phyloP scores from a whole-genome alignment of 2,113 vertebrate genomes.

The Lagopus leucura region DNA sequence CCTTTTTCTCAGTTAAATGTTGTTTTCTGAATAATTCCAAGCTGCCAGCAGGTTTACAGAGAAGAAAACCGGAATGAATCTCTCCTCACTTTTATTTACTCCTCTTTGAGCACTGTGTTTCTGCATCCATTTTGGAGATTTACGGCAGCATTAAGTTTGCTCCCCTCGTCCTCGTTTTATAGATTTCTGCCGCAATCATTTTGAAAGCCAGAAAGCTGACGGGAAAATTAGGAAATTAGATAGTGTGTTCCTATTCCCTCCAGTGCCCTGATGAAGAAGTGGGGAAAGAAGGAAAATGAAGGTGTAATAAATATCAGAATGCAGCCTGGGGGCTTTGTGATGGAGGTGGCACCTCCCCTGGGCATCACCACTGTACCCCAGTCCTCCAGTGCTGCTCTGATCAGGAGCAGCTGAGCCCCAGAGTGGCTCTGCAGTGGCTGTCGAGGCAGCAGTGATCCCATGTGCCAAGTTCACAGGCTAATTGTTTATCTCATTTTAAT shows the following conservation, averaged over 20 bases:
- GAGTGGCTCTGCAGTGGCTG: rapidly evolving
- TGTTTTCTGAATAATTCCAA: slow-evolving; percentile 65
- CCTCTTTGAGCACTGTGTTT: slow-evolving; percentile 51
- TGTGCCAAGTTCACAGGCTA: slow-evolving; percentile 19
- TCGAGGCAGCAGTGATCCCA: neutral
- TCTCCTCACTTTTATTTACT: slow-evolving; percentile 69
- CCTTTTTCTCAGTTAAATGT: slow-evolving; percentile 57
- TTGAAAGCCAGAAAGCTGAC: slow-evolving; percentile 61
- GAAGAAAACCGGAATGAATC: slow-evolving; percentile 54
- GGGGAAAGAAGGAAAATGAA: slow-evolving; percentile 9
- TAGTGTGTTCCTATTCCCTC: slow-evolving; percentile 29
- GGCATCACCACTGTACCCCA: neutral
- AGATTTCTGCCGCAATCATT: slow-evolving; percentile 62
- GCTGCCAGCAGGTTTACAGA: slow-evolving; percentile 53
- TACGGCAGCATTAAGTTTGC: slow-evolving; percentile 62
- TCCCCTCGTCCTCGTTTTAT: slow-evolving; percentile 65
- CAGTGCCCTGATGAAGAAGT: neutral
- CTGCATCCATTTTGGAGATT: slow-evolving; percentile 72
- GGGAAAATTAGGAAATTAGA: slow-evolving; percentile 69
- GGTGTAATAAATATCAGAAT: neutral
- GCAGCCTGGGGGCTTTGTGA: rapidly evolving
- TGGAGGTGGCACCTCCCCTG: neutral
- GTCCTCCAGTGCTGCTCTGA: rapidly evolving
- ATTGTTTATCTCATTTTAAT: slow-evolving; percentile 38
- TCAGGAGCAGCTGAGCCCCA: rapidly evolving